Conservation (phyloP, 92 coral and sea anemone genomes). For the Parazoanthus swiftii region DNA sequence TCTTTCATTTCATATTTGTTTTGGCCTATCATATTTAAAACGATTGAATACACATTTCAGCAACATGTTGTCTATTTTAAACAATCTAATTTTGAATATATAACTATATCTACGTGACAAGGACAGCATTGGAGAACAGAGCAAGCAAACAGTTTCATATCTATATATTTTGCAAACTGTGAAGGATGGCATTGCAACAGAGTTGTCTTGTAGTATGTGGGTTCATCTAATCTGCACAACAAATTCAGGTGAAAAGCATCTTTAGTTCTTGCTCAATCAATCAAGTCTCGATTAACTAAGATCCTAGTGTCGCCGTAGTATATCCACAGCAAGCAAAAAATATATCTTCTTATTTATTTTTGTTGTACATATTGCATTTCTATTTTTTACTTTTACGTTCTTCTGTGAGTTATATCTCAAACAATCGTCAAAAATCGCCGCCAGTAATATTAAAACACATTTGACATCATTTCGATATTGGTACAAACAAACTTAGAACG, state of each 20-base stretch:
- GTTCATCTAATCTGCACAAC: neutral
- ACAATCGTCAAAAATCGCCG: neutral
- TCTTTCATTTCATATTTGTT: slow-evolving; percentile 12
- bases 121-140: neutral
- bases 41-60: neutral
- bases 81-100: neutral
- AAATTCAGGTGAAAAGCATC: neutral
- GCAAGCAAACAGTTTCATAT: neutral
- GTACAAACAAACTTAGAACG: neutral
- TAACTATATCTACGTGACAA: neutral
- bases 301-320: neutral
- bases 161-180: neutral
- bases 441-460: no score
- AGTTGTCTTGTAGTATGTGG: neutral
- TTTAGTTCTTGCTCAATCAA: neutral
- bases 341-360: no score
- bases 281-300: neutral
- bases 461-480: neutral
- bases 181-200: neutral
- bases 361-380: no score
- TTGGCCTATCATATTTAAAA: neutral
- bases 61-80: neutral
- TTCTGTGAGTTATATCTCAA: neutral
- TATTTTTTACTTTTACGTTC: no score
- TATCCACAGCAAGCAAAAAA: neutral